These are phyloP conservation scores for Philhelius pedissequus DNA, from an alignment of 2,888 invertebrate genomes.

Conservation along the genomic window DNA sequence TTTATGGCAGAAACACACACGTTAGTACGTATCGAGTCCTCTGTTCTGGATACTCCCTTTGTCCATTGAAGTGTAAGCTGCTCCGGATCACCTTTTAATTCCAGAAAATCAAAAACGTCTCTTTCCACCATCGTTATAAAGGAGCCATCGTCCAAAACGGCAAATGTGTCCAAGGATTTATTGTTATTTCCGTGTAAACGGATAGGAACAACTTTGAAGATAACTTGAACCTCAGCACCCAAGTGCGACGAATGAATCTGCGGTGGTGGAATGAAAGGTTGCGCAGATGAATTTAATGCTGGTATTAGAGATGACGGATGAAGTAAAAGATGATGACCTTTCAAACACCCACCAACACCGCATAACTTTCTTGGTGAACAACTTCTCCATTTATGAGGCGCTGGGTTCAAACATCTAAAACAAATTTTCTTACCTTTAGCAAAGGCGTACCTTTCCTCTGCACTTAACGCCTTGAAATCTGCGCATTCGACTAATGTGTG, in stretches of 20 bases:
- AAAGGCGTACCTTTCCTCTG: not conserved
- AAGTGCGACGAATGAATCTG: not conserved
- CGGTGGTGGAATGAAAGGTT: not conserved
- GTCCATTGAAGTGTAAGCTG: conserved; percentile 16
- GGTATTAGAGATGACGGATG: not conserved
- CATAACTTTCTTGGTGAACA: not conserved
- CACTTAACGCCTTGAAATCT: not conserved
- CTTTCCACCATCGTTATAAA: conserved; percentile 5
- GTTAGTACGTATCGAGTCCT: not conserved
- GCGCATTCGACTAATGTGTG: not conserved
- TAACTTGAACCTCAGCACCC: not conserved
- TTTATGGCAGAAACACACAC: not conserved
- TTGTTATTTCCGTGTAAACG: not conserved
- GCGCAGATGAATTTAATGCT: not conserved
- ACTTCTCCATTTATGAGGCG: not conserved
- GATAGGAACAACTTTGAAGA: conserved; percentile 9
- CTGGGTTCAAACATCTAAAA: not conserved
- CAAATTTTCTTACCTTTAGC: not conserved
- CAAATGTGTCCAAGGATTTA: not conserved
- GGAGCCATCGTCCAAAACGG: conserved; percentile 14
- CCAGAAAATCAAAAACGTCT: conserved; percentile 14
- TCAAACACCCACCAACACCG: not conserved
- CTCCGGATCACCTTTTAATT: not conserved
- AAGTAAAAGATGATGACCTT: not conserved
- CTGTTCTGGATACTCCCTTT: not conserved